A percentile compares a stretch with the other conserved stretches of the same genome.
These are phyloP conservation scores for Augochlora pura DNA, from an alignment of 1,140 invertebrate genomes.

Conservation along the genomic window DNA sequence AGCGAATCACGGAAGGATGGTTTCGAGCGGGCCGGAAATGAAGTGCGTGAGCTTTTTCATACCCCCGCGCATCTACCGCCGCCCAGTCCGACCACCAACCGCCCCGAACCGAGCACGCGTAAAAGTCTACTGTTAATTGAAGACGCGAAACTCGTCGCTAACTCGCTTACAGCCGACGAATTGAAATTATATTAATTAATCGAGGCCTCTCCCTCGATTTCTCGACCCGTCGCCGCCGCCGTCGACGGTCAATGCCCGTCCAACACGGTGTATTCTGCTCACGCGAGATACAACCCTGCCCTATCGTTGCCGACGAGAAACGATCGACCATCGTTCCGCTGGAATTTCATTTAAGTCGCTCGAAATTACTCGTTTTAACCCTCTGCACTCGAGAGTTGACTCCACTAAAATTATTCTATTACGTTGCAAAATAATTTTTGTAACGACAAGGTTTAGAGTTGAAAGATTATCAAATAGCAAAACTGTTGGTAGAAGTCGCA, in stretches of 20 bases:
- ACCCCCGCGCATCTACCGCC: background rate
- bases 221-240: slow-evolving; percentile 22
- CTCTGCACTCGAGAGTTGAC: too few relatives aligned
- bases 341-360: slow-evolving; percentile 34
- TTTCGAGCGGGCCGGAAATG: slow-evolving; percentile 15
- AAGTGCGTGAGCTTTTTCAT: slow-evolving; percentile 12
- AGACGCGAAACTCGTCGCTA: slow-evolving; percentile 52
- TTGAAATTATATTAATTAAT: slow-evolving; percentile 70
- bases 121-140: slow-evolving; percentile 65
- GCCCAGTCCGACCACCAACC: too few relatives aligned
- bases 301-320: background rate
- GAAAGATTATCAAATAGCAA: too few relatives aligned
- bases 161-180: slow-evolving; percentile 39
- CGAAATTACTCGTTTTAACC: slow-evolving; percentile 12
- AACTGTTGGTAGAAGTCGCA: too few relatives aligned
- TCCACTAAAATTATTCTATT: too few relatives aligned
- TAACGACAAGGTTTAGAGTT: too few relatives aligned
- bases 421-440: too few relatives aligned
- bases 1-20: slow-evolving; percentile 47
- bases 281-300: slow-evolving; percentile 12
- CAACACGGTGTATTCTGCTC: slow-evolving; percentile 8
- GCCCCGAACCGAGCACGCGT: slow-evolving; percentile 5
- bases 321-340: slow-evolving; percentile 44
- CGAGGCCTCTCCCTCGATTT: slow-evolving; percentile 47
- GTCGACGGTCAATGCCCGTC: background rate